Evolutionary conservation across 2,888 invertebrate species (phyloP), one percentile per base, ranked within the genome.

Genomic region (Elegia similella): DNA sequence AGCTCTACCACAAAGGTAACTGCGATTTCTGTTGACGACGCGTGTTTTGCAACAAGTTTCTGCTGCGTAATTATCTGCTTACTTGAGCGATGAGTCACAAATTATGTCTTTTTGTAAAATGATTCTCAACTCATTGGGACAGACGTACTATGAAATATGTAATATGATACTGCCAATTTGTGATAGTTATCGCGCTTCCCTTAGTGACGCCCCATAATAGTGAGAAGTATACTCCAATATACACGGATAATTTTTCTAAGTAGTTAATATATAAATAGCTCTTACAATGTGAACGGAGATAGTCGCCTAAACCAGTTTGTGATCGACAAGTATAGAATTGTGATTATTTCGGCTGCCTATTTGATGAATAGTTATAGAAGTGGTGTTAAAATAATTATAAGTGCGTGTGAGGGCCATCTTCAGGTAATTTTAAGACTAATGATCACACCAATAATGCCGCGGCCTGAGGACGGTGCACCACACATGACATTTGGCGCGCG

Each of bases 261-360:
- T 50, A 50, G 34, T 16, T 6, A 34, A 23, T 38, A 3, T 3
- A 34, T 50, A 30, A n/a, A 50, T 17, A 38, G 34, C 6, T 50
- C 15, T 15, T 32, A 42, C n/a, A 52, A 17, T 52, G 53, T 43
- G 57, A 52, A 59, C 58, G 61, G 62, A 63, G 63, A 57, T 57
- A 62, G 70, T 66, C 67, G 68, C 63, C 57, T 66, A 61, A 63
- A 68, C 60, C 68, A 67, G 65, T 70, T 67, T 73, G 73, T 76
- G 73, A 78, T 74, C 63, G 63, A 69, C 68, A 64, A 60, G 64
- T 67, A 71, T 71, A 69, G 69, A 64, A 73, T 71, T 73, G 72
- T 77, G 73, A 77, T 76, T 70, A 65, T 61, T 67, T 67, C 64
- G 68, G 76, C 72, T 76, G 73, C 71, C 72, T 75, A 70, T 69